These are phyloP conservation scores for Elmis aenea DNA, from an alignment of 2,888 invertebrate genomes.

Conservation along the genomic window DNA sequence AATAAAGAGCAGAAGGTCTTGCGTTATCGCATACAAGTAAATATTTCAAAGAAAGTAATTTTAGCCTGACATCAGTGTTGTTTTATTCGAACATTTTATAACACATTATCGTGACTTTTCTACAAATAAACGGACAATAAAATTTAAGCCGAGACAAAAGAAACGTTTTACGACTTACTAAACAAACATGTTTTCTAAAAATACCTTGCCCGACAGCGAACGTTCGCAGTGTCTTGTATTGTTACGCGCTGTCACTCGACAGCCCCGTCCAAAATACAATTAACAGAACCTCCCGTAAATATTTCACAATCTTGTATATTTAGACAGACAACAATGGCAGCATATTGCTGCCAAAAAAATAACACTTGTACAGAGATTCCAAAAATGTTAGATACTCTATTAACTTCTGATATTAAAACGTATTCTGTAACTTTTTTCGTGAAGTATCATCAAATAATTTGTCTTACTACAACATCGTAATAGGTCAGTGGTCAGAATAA, in stretches of 20 bases:
- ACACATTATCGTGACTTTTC: slow-evolving; percentile 23
- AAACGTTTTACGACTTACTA: slow-evolving; percentile 19
- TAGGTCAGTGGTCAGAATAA: no score
- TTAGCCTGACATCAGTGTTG: slow-evolving; percentile 5
- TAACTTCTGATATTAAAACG: no score
- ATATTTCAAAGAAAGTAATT: slow-evolving; percentile 5
- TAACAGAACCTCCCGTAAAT: slow-evolving; percentile 26
- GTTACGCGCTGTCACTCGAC: slow-evolving; percentile 28
- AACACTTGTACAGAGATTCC: slow-evolving; percentile 9
- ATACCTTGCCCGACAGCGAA: slow-evolving; percentile 21
- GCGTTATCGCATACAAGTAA: no score
- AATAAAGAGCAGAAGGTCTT: no score
- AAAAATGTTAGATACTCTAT: slow-evolving; percentile 19
- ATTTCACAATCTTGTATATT: slow-evolving; percentile 25
- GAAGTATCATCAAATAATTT: no score
- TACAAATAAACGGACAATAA: slow-evolving; percentile 25
- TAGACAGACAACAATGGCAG: slow-evolving; percentile 21
- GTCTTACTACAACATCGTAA: no score
- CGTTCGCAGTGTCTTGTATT: slow-evolving; percentile 22
- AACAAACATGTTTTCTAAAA: slow-evolving; percentile 29
- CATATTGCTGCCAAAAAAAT: slow-evolving; percentile 14
- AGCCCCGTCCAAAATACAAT: slow-evolving; percentile 27
- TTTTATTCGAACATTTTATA: slow-evolving; percentile 16
- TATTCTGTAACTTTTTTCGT: no score
- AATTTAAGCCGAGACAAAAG: slow-evolving; percentile 8